Evolutionary conservation across 2,888 invertebrate species (phyloP).

Genomic region (Biston stratarius): DNA sequence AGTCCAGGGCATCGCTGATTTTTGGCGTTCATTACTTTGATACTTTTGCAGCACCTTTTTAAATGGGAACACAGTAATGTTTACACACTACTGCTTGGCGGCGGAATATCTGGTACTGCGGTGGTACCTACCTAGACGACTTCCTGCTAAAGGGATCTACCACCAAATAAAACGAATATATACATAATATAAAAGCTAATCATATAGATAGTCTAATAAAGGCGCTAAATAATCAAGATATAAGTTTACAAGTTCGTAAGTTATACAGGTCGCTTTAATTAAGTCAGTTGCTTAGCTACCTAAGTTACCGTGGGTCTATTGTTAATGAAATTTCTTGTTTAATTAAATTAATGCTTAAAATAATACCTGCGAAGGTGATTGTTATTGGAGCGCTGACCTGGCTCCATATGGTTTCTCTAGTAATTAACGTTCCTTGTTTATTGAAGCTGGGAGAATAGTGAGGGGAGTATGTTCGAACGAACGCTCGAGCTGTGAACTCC

Average conservation of each 20-base stretch:
- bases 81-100: no score
- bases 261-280: slow-evolving; percentile 18
- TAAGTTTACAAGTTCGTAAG: slow-evolving; percentile 13
- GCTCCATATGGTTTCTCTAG: slow-evolving; percentile 52
- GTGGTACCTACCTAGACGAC: no score
- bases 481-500: neutral
- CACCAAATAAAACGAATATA: no score
- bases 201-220: neutral
- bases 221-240: slow-evolving; percentile 3
- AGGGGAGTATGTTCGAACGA: slow-evolving; percentile 17
- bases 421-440: slow-evolving; percentile 59
- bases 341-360: slow-evolving; percentile 55
- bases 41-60: no score
- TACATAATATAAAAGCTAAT: no score
- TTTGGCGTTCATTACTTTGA: no score
- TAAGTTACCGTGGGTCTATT: slow-evolving; percentile 34
- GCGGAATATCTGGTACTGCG: no score
- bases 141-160: no score
- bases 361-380: slow-evolving; percentile 49
- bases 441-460: slow-evolving; percentile 39
- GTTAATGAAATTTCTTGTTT: slow-evolving; percentile 40
- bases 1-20: no score
- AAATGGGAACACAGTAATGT: no score
- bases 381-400: slow-evolving; percentile 51
- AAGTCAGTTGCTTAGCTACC: slow-evolving; percentile 26